Conservation (phyloP, 2,888 invertebrate species). For the Meteorus cinctellus region DNA sequence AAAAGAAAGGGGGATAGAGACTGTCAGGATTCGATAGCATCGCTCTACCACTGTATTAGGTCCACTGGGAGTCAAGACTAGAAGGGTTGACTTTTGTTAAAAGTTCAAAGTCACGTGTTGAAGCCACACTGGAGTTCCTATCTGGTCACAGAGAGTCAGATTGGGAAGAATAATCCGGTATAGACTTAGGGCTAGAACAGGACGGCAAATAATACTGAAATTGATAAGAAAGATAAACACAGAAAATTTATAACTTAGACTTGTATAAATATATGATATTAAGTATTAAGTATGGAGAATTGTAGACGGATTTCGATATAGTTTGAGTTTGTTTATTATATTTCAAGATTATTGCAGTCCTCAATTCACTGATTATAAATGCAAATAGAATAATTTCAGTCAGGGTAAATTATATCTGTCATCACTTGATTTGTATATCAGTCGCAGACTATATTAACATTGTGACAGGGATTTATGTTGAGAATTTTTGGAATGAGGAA, state of each 20-base stretch:
- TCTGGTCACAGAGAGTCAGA: neutral
- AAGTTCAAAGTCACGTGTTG: conserved; percentile 50
- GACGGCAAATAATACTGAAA: neutral
- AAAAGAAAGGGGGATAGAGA: conserved; percentile 18
- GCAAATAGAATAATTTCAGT: too few relatives aligned
- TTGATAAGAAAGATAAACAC: neutral
- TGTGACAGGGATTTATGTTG: too few relatives aligned
- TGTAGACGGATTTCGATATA: neutral
- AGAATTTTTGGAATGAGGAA: too few relatives aligned
- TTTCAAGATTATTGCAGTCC: neutral
- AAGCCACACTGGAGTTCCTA: conserved; percentile 35
- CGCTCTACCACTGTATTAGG: conserved; percentile 23
- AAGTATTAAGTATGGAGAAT: neutral
- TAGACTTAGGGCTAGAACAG: neutral
- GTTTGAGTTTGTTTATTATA: neutral
- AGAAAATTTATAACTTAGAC: too few relatives aligned
- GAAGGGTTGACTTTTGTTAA: conserved; percentile 48
- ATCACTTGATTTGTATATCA: too few relatives aligned
- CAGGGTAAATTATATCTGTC: too few relatives aligned
- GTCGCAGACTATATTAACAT: too few relatives aligned
- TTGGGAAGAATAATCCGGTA: neutral
- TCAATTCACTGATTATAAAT: too few relatives aligned
- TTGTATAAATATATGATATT: neutral
- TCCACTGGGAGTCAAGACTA: conserved; percentile 42
- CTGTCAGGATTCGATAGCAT: conserved; percentile 11